A percentile compares a stretch with the other conserved stretches of the same genome.
Evolutionary conservation across 30 jellyfish, hydroid and myxozoan genomes (phyloP).

Genomic region (Clytia hemisphaerica): DNA sequence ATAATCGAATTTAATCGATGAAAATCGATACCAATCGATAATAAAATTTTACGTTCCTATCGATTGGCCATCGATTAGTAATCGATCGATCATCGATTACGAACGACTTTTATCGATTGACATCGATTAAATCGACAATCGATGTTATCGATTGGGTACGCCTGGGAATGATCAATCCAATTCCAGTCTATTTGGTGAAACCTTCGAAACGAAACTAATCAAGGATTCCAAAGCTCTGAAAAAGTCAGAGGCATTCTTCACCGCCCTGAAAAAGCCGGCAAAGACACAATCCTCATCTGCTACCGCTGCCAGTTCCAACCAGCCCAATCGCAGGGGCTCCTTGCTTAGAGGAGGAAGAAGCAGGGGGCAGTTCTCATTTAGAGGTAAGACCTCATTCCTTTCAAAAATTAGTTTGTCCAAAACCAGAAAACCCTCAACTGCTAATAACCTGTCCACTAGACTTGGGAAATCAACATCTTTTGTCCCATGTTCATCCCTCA

Average conservation of each 20-base stretch:
- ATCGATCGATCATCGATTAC: too few relatives aligned
- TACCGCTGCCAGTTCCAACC: not conserved
- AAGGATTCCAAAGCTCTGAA: conserved; percentile 1
- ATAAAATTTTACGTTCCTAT: too few relatives aligned
- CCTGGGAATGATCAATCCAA: too few relatives aligned
- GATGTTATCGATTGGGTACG: too few relatives aligned
- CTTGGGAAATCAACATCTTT: not conserved
- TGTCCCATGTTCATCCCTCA: not conserved
- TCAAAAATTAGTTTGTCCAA: too few relatives aligned
- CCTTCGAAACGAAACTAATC: not conserved
- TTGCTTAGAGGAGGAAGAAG: conserved; percentile 6
- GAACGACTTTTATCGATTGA: too few relatives aligned
- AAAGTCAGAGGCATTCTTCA: conserved; percentile 4
- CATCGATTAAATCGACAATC: too few relatives aligned
- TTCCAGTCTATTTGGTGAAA: conserved; percentile 17
- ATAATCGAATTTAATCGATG: too few relatives aligned
- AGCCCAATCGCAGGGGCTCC: conserved; percentile 8
- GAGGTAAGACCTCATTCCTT: conserved; percentile 26
- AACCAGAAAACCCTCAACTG: too few relatives aligned
- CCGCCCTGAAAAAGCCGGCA: not conserved
- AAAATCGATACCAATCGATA: too few relatives aligned
- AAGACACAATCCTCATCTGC: not conserved
- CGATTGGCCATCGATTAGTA: too few relatives aligned
- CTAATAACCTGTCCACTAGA: not conserved
- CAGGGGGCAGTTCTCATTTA: not conserved